Evolutionary conservation across 2,888 invertebrate species (phyloP), one percentile per base, ranked within the genome.

Genomic region (Alviniconcha strummeri): DNA sequence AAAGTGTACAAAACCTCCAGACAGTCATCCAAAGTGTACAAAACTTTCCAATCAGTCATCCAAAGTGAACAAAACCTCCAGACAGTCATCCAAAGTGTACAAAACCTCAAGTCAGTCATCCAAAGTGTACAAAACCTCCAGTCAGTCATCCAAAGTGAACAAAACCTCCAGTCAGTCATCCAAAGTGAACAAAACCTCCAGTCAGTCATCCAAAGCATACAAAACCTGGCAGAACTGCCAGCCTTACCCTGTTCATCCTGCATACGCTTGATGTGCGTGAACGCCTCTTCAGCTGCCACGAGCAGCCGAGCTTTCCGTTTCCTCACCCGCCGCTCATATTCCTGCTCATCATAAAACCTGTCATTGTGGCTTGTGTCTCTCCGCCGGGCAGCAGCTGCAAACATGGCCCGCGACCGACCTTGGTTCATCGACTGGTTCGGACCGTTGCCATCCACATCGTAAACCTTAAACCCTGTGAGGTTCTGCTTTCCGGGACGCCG

Each of bases 211-310:
- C 60, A 60, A 60, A 8, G 13, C 4, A 1, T 13, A 60, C 8
- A 8, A 60, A 13, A 1, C 60, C 60, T 11, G 13, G 60, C 9
- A 60, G 60, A 60, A 60, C 9, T 13, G 60, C 8, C 60, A 60
- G 60, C 60, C 78, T 67, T 64, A 84, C 86, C 85, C 78, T 86
- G 86, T 89, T 95, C 95, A 87, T 95, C 95, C 89, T 94, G 95
- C 86, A 98, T 95, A 69, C 98, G 95, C 91, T 97, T 97, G 87
- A 99, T 98, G 92, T 99, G 99, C 15, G 98, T 98, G 94, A 99
- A 99, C 0, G 99, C 98, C 92, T 99, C 99, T 94, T 99, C 99
- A 0, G 98, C 97, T 0, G 99, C 98, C 1, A 97, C 97, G 83
- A 98, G 96, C 72, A 99, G 95, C 52, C 99, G 95, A 5, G 99